Base-by-base conservation (phyloP, 2,113 vertebrate species). In the Datnioides undecimradiatus region DNA sequence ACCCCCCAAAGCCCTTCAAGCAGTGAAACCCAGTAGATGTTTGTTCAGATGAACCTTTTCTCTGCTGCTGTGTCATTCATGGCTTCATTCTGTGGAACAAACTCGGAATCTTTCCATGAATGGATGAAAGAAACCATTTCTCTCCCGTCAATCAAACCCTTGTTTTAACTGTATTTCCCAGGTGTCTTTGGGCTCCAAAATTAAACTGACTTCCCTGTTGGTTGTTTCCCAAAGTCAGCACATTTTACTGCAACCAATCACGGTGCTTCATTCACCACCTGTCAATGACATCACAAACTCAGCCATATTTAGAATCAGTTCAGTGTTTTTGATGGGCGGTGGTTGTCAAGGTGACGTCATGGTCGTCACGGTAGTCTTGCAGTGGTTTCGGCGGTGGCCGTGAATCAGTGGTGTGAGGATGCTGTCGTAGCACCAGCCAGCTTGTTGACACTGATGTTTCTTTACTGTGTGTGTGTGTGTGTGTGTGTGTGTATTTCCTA, bases 371-470 rank as follows among this genome's bases (percentile, higher is more conserved):
- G 67, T 72, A 12, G 79, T 60, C 65, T 57, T 34, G 49, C 46
- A 6, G 19, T 11, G 65, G 46, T 68, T n/a, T 16, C 1, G 23
- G 66, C 14, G 25, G 48, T 21, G 34, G 36, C 23, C 25, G 25
- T n/a, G 40, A 51, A 67, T 49, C 64, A 10, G 45, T 7, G 14
- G 29, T 4, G 16, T 25, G 23, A 52, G 68, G 88, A 78, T 60
- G 87, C 64, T 5, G 70, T 78, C 27, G 33, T 84, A 85, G 73
- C 87, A 84, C 86, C 83, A 90, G 90, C 91, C 85, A 90, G 82
- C 83, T 84, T 71, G 83, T 80, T 88, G 79, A 71, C 54, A 17
- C 49, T 68, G 62, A 57, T 3, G 16, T 86, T 65, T 57, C 51
- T 79, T 73, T 82, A 33, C 52, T 45, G 65, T 88, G 46, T 84